phyloP scores from a whole-genome alignment of 2,888 invertebrate species.

The Petrolisthes manimaculis region DNA sequence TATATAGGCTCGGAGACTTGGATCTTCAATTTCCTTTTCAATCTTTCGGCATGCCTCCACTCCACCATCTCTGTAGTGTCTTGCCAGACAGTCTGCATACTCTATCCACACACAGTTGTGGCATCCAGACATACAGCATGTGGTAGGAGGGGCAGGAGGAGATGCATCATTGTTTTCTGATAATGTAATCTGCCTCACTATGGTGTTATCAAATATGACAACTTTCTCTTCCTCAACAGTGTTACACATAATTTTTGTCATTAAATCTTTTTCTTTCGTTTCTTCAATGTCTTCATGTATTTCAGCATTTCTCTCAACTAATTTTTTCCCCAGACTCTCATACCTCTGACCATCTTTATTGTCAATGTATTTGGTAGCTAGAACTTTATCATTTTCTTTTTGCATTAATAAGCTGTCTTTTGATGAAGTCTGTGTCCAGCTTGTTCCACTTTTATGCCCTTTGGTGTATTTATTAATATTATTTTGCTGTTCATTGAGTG shows the following conservation, averaged over 20 bases:
- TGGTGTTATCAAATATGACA: background rate
- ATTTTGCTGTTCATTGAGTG: no score
- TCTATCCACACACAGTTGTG: conserved; percentile 93
- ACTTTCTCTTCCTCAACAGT: background rate
- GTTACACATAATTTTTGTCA: no score
- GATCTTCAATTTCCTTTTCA: conserved; percentile 69
- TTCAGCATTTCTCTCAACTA: no score
- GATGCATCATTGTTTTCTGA: background rate
- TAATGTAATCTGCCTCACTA: background rate
- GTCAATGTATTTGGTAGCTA: no score
- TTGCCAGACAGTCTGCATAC: conserved; percentile 83
- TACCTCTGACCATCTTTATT: no score
- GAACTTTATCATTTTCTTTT: no score
- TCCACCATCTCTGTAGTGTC: conserved; percentile 77
- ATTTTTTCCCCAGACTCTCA: no score
- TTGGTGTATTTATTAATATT: no score
- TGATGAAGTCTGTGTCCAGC: no score
- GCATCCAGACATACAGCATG: conserved; percentile 93
- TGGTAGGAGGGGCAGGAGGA: conserved; percentile 76
- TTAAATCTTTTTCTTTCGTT: background rate
- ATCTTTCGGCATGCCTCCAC: conserved; percentile 78
- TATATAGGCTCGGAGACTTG: conserved; percentile 64
- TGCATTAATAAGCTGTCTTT: no score
- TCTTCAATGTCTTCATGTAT: no score
- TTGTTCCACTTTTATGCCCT: no score